A percentile compares a stretch with the other conserved stretches of the same genome.
Conservation (phyloP, 2,113 vertebrate species). For the Lipophrys pholis region DNA sequence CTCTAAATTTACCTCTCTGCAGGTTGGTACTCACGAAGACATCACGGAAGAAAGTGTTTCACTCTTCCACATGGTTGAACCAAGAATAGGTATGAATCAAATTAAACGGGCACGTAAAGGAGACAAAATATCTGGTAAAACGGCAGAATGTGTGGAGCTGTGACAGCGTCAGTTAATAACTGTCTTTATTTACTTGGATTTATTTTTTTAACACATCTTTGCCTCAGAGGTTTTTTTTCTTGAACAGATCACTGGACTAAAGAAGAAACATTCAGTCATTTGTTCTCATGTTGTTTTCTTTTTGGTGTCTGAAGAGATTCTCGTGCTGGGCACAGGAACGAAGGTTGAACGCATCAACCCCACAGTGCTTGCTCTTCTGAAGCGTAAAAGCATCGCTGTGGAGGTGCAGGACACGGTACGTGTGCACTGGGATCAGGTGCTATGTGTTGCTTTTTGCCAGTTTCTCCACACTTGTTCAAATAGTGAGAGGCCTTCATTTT, state of each 20-base stretch:
- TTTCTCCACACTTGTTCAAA: neutral
- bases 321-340: conserved; percentile 93
- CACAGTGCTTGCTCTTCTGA: conserved; percentile 80
- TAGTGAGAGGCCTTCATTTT: no score
- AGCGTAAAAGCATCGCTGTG: conserved; percentile 88
- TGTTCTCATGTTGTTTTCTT: conserved; percentile 14
- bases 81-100: conserved; percentile 86
- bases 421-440: neutral
- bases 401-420: conserved; percentile 97
- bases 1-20: conserved; percentile 22
- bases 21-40: conserved; percentile 89
- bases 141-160: no score
- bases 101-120: neutral
- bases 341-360: conserved; percentile 85
- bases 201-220: no score
- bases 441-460: no score
- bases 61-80: conserved; percentile 92
- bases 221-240: no score
- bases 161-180: no score
- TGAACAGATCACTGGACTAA: no score
- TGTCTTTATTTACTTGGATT: no score
- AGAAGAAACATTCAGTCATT: neutral
- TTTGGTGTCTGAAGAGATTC: conserved; percentile 84
- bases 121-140: neutral
- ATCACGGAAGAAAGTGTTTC: conserved; percentile 90